These are phyloP conservation scores for Xenus cinereus DNA, from an alignment of 2,113 vertebrate species.

Conservation along the genomic window DNA sequence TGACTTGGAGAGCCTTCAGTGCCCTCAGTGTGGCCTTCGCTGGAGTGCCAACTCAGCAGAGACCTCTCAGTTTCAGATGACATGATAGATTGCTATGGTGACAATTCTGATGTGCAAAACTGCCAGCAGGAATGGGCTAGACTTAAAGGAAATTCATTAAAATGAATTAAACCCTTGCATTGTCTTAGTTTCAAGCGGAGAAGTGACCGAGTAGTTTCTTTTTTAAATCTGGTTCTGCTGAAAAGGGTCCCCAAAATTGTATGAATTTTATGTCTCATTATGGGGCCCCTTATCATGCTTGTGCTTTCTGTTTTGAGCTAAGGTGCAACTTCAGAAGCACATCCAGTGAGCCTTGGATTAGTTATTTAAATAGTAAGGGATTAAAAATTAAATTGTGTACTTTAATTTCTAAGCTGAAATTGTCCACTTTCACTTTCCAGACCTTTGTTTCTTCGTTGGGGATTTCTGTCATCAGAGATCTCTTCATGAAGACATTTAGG, in stretches of 20 bases:
- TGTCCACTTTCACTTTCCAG: background rate
- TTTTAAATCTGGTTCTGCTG: background rate
- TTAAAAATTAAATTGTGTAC: background rate
- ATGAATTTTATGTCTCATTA: background rate
- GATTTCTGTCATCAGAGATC: background rate
- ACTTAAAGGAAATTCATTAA: conserved; percentile 43
- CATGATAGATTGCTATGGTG: conserved; percentile 50
- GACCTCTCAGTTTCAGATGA: conserved; percentile 24
- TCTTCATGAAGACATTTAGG: background rate
- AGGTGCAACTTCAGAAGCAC: background rate
- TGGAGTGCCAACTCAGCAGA: background rate
- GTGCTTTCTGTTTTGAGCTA: background rate
- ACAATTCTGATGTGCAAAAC: conserved; percentile 17
- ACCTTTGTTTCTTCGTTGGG: background rate
- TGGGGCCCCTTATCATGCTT: background rate
- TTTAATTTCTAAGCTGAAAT: background rate
- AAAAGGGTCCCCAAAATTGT: background rate
- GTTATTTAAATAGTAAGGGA: background rate
- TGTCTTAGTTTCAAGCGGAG: background rate
- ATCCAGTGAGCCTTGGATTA: background rate
- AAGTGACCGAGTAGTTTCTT: background rate
- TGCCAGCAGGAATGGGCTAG: conserved; percentile 6
- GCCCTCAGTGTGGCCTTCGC: background rate
- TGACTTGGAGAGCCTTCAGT: background rate
- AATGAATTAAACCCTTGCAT: background rate